phyloP scores from a whole-genome alignment of 1,140 invertebrate species.

The Pseudomyrmex gracilis region DNA sequence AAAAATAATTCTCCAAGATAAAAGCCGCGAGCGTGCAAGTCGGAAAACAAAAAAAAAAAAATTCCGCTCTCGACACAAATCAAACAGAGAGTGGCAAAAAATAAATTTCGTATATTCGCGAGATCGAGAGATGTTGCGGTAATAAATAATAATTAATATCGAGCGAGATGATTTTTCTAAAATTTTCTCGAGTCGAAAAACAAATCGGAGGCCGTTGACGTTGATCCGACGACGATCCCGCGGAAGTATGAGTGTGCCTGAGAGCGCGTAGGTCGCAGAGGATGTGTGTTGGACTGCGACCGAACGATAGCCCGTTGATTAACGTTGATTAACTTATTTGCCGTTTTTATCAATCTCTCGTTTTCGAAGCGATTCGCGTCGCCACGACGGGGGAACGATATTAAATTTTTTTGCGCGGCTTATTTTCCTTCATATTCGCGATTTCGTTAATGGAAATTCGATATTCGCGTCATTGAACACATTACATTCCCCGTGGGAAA shows the following conservation, averaged over 20 bases:
- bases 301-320: conserved; percentile 54
- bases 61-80: background rate
- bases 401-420: conserved; percentile 2
- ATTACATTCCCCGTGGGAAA: background rate
- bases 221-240: conserved; percentile 41
- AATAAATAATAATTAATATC: too few relatives aligned
- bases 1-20: conserved; percentile 10
- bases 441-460: background rate
- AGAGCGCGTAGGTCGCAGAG: conserved; percentile 54
- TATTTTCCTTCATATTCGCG: background rate
- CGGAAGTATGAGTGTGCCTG: conserved; percentile 42
- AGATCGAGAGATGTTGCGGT: too few relatives aligned
- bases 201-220: conserved; percentile 55
- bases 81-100: background rate
- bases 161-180: background rate
- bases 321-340: conserved; percentile 22
- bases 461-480: background rate
- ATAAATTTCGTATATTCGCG: background rate
- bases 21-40: background rate
- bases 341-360: conserved; percentile 9
- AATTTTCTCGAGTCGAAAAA: background rate
- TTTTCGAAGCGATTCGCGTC: background rate
- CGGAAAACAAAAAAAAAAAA: too few relatives aligned
- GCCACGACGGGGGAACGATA: background rate
- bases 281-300: conserved; percentile 53